Base-by-base conservation (phyloP, 2,888 invertebrate genomes). In the Chironomus tentans region DNA sequence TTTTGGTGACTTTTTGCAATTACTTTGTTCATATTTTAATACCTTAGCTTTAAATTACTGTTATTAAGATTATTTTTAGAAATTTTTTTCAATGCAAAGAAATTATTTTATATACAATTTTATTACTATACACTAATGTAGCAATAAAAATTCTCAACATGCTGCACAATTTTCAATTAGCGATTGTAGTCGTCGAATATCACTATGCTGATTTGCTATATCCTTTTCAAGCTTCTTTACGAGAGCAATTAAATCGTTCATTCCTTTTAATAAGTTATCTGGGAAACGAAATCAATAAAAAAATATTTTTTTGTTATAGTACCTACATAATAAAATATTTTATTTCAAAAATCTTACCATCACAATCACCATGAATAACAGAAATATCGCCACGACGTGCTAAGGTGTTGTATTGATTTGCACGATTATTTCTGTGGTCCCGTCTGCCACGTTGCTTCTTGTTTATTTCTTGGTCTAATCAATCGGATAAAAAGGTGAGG, bases 121-220 rank as follows among this genome's bases (percentile, higher is more conserved):
- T 38, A 38, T 38, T 38, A 38, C 38, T 38, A 38, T 10, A 38
- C 38, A 38, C 38, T 38, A 38, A 38, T 38, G 38, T 38, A 38
- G 38, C 38, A 38, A 38, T 38, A 38, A 38, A 38, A 38, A 38
- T 38, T 38, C 83, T 78, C 87, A 88, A 82, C 91, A 91, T 77
- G 89, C 87, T 79, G 92, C 92, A 82, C 95, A 95, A 79, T 91
- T 90, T 80, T 91, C 91, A 77, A 95, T 85, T 76, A 93, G 86
- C 77, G 87, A 87, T 46, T 91, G 87, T 74, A 95, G 86, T 78
- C 86, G 85, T 77, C 90, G 88, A 24, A 93, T 91, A 80, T 90
- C 91, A 77, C 87, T 86, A 70, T 88, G 87, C 82, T 92, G 91
- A 77, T 88, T 87, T 78, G 87, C 88, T 76, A 93, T 85, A 83